These are phyloP conservation scores for Cyclargus thomasi DNA, from an alignment of 1,140 invertebrate species.

Conservation along the genomic window DNA sequence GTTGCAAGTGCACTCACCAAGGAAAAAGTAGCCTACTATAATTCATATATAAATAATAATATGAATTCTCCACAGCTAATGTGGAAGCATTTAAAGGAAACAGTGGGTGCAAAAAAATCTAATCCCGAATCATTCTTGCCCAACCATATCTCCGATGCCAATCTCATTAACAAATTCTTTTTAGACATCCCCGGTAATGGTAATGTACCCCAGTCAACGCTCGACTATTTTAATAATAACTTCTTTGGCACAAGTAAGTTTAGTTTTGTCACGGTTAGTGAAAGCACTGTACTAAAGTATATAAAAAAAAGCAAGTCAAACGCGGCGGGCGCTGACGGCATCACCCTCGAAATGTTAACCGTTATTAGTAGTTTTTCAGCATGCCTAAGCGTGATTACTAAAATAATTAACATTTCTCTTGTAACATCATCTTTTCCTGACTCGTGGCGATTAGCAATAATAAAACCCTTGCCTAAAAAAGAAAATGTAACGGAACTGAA, in stretches of 20 bases:
- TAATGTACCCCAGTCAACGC: too few species aligned
- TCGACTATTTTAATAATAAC: not conserved
- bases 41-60: not conserved
- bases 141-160: not conserved
- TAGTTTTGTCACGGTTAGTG: not conserved
- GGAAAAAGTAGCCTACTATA: not conserved
- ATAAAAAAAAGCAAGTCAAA: slow-evolving; percentile 5
- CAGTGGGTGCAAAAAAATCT: not conserved
- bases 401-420: not conserved
- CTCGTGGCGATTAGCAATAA: not conserved
- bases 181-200: not conserved
- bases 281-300: not conserved
- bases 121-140: not conserved
- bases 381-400: not conserved
- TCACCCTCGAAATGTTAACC: not conserved
- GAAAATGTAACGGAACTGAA: not conserved
- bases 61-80: not conserved
- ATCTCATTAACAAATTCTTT: not conserved
- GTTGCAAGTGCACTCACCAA: not conserved
- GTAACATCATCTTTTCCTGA: not conserved
- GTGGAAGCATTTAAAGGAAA: slow-evolving; percentile 12
- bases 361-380: not conserved
- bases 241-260: not conserved
- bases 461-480: not conserved
- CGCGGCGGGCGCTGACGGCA: not conserved